A percentile compares a stretch with the other conserved stretches of the same genome.
These are phyloP conservation scores for Tor tambroides DNA, from an alignment of 2,113 vertebrate species.

Conservation along the genomic window DNA sequence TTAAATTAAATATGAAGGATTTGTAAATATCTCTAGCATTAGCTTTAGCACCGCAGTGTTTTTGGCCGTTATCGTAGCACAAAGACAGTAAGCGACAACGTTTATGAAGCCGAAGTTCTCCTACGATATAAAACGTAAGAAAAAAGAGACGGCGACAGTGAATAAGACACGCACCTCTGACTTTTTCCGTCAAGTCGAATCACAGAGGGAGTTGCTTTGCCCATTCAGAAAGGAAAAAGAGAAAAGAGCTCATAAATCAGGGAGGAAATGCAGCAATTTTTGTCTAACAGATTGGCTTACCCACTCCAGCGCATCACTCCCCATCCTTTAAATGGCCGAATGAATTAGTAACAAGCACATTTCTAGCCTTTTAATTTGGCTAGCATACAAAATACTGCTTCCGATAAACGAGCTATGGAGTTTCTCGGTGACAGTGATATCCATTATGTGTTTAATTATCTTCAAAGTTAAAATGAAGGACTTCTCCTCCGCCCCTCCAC, in stretches of 20 bases:
- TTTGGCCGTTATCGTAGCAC: neutral
- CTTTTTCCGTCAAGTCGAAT: constrained; percentile 71
- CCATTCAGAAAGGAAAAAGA: constrained; percentile 69
- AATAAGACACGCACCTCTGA: constrained; percentile 46
- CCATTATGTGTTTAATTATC: constrained; percentile 84
- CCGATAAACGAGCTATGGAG: constrained; percentile 80
- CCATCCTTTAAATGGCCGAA: constrained; percentile 74
- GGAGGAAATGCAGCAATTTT: constrained; percentile 66
- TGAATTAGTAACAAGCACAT: constrained; percentile 79
- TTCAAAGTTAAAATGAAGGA: constrained; percentile 82
- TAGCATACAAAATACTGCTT: constrained; percentile 72
- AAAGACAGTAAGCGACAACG: neutral
- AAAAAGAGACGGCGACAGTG: constrained; percentile 51
- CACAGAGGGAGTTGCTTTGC: constrained; percentile 68
- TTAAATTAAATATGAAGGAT: neutral
- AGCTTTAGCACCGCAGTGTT: neutral
- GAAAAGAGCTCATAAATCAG: constrained; percentile 75
- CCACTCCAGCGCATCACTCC: constrained; percentile 49
- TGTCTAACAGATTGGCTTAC: constrained; percentile 58
- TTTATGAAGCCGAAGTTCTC: constrained; percentile 17
- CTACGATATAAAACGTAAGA: neutral
- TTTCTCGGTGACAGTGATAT: constrained; percentile 80
- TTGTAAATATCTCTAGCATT: neutral
- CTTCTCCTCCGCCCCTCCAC: constrained; percentile 67
- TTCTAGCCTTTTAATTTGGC: constrained; percentile 80